These are phyloP conservation scores for Buceros bicornis DNA, from an alignment of 2,797 vertebrate genomes.

Conservation along the genomic window DNA sequence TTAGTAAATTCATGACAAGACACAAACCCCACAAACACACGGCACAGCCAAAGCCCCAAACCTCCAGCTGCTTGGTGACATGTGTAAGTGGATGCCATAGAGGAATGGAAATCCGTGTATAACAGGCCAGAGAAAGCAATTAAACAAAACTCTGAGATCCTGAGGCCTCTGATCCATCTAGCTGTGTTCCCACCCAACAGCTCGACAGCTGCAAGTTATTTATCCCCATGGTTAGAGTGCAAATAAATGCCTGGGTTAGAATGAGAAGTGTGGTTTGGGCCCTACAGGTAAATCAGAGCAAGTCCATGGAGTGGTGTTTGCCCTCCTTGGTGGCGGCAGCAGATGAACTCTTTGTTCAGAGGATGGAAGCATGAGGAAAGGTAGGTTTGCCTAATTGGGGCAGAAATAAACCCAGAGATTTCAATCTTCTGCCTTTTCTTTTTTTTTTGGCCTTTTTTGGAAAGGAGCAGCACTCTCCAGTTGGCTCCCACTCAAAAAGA, in stretches of 20 bases:
- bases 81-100: neutral
- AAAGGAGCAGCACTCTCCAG: neutral
- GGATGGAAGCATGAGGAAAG: neutral
- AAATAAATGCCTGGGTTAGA: neutral
- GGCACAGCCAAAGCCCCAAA: neutral
- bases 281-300: constrained; percentile 49
- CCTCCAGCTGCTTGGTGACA: neutral
- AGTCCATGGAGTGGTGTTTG: neutral
- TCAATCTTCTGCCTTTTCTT: neutral
- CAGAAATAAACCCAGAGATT: constrained; percentile 36
- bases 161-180: constrained; percentile 1
- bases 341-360: constrained; percentile 13
- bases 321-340: neutral
- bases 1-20: neutral
- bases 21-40: neutral
- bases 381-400: constrained; percentile 16
- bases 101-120: neutral
- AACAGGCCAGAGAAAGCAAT: neutral
- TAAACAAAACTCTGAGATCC: neutral
- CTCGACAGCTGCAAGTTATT: constrained; percentile 7
- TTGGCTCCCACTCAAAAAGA: constrained; percentile 14
- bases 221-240: neutral
- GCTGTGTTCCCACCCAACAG: neutral
- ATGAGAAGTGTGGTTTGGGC: neutral
- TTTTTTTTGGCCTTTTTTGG: neutral